Base-by-base conservation (phyloP, 2,797 vertebrate genomes). In the Crypturellus tataupa region DNA sequence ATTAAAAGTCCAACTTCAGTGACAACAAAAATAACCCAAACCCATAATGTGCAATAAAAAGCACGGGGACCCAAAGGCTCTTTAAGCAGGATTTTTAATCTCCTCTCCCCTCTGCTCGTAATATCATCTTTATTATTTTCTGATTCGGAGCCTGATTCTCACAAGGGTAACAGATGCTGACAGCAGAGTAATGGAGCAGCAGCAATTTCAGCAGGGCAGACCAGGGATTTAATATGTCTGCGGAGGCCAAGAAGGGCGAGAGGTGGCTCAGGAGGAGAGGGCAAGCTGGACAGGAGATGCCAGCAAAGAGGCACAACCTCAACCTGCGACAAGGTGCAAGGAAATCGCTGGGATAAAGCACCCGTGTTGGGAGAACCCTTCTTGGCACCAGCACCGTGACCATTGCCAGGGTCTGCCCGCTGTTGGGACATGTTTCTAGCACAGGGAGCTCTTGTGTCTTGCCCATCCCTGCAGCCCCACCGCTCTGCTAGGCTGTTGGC, bases 101-200 rank as follows among this genome's bases (percentile, higher is more conserved):
- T 97, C 49, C 84, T 96, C 65, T 96, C 84, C 79, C 68, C 84
- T 95, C 87, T 80, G 62, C 82, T 97, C 93, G 70, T 93, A 95
- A 93, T 84, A 85, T 47, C 37, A 33, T 39, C 71, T 93, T 97
- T 97, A 97, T 97, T 96, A 96, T 96, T 96, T 96, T 95, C 90
- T 94, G 96, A 97, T 97, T 64, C 1, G 1, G 92, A 92, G 80
- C 71, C 89, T 96, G 96, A 97, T 97, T 96, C 94, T 91, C 89
- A 58, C 33, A 47, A 95, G 87, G 47, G 73, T 15, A 1, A 71
- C 35, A 27, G 94, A 94, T 91, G 94, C 86, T 96, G 96, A 88
- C 88, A 89, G 92, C 59, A 14, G 68, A 80, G 92, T 87, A 96
- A 97, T 59, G 64, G 93, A 95, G 91, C 59, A 20, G 77, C 9